phyloP scores from a whole-genome alignment of 2,797 vertebrate species.

The Helostoma temminkii region DNA sequence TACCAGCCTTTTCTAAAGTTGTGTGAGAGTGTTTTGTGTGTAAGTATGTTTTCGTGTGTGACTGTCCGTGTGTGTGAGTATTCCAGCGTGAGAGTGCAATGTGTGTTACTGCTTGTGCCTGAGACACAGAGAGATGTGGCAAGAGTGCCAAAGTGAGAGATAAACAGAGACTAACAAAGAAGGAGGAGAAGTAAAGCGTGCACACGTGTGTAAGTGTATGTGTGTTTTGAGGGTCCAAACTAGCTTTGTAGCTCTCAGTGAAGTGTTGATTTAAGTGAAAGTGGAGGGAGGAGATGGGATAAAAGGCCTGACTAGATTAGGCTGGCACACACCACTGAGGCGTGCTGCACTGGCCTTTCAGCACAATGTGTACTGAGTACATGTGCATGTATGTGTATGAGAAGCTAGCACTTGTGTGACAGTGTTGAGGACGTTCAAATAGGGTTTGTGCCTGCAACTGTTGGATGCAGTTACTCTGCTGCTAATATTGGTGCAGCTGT shows the following conservation, averaged over 20 bases:
- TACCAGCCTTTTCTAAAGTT: slow-evolving; percentile 58
- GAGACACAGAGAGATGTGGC: slow-evolving; percentile 47
- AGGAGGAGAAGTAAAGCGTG: slow-evolving; percentile 47
- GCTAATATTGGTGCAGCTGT: slow-evolving; percentile 60
- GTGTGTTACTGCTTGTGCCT: slow-evolving; percentile 39
- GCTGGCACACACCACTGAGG: slow-evolving; percentile 78
- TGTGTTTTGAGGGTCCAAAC: slow-evolving; percentile 64
- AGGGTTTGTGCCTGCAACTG: slow-evolving; percentile 39
- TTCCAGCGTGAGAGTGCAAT: slow-evolving; percentile 1
- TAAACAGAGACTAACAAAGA: slow-evolving; percentile 63
- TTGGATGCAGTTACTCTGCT: slow-evolving; percentile 52
- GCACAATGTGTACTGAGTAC: slow-evolving; percentile 35
- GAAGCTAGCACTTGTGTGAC: slow-evolving; percentile 37
- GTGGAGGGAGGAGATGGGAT: slow-evolving; percentile 78
- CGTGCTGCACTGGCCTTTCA: slow-evolving; percentile 71
- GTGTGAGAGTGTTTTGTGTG: slow-evolving; percentile 39
- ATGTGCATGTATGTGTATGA: slow-evolving; percentile 16
- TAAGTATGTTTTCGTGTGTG: slow-evolving; percentile 40
- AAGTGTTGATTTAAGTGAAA: slow-evolving; percentile 81
- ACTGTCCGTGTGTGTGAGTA: slow-evolving; percentile 8
- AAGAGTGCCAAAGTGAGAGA: slow-evolving; percentile 60
- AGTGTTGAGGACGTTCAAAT: slow-evolving; percentile 20
- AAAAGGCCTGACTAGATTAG: slow-evolving; percentile 80
- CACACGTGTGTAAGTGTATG: slow-evolving; percentile 19
- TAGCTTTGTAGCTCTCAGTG: slow-evolving; percentile 67